Conservation (phyloP, 2,888 invertebrate genomes). For the Drosophila pegasa region DNA sequence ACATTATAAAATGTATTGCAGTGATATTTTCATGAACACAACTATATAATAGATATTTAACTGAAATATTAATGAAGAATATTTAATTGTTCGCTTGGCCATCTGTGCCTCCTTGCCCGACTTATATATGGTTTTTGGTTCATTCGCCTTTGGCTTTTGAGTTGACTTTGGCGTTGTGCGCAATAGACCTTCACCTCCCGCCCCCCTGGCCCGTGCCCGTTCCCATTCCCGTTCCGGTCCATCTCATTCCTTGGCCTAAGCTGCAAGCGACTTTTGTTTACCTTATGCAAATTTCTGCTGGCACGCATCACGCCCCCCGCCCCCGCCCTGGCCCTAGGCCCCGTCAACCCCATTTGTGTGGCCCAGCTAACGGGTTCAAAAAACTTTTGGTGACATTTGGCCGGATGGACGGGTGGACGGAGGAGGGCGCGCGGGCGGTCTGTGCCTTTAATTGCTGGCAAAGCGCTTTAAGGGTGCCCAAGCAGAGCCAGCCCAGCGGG, state of each 20-base stretch:
- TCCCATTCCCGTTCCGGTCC: neutral
- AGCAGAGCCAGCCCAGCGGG: neutral
- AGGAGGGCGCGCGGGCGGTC: neutral
- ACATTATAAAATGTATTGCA: too few relatives aligned
- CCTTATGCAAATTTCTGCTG: constrained; percentile 67
- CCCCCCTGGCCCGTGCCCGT: too few relatives aligned
- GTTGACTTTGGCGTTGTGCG: constrained; percentile 1
- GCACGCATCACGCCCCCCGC: constrained; percentile 9
- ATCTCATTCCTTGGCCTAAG: neutral
- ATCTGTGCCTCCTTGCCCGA: neutral
- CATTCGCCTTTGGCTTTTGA: constrained; percentile 43
- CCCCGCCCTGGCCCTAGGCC: neutral
- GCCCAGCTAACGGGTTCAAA: constrained; percentile 62
- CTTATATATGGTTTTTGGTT: constrained; percentile 33
- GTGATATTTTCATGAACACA: too few relatives aligned
- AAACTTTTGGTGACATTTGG: constrained; percentile 78
- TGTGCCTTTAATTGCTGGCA: constrained; percentile 63
- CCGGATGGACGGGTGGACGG: constrained; percentile 55
- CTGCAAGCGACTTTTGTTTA: constrained; percentile 37
- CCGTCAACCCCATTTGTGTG: constrained; percentile 15
- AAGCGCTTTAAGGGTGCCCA: constrained; percentile 19
- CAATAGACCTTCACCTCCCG: neutral
- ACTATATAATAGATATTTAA: too few relatives aligned
- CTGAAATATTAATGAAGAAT: neutral
- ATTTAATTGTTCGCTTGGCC: neutral